phyloP scores from a whole-genome alignment of 2,888 invertebrate genomes.

The Xylota segnis region DNA sequence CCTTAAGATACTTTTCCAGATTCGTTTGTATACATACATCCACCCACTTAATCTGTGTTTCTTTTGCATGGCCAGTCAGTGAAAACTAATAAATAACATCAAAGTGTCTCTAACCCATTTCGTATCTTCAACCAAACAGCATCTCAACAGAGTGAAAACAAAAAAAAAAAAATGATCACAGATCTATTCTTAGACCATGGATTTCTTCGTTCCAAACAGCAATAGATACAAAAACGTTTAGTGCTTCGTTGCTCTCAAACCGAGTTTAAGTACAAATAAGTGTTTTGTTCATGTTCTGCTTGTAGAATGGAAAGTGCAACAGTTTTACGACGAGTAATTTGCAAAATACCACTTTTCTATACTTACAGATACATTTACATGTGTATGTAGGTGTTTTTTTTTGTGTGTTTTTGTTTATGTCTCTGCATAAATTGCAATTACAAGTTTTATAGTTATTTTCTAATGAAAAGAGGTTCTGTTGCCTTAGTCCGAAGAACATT shows the following conservation, averaged over 20 bases:
- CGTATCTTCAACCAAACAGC: not conserved
- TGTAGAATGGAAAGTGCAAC: constrained; percentile 25
- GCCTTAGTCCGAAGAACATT: constrained; percentile 1
- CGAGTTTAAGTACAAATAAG: not conserved
- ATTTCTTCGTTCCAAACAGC: constrained; percentile 4
- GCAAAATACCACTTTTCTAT: not conserved
- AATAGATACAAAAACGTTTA: constrained; percentile 18
- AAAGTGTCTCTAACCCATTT: not conserved
- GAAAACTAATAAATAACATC: not conserved
- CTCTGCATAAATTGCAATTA: not conserved
- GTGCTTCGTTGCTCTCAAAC: not conserved
- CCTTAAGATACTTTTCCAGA: no score
- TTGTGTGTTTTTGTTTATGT: not conserved
- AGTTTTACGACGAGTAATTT: not conserved
- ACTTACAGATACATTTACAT: not conserved
- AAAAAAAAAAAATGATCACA: constrained; percentile 12
- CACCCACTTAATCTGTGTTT: not conserved
- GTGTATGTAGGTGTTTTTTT: constrained; percentile 18
- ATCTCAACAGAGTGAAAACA: not conserved
- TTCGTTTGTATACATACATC: no score
- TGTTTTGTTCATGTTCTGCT: constrained; percentile 1
- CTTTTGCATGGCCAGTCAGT: not conserved
- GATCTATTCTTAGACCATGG: constrained; percentile 21
- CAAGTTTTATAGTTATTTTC: constrained; percentile 14
- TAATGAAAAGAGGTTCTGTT: constrained; percentile 2